Evolutionary conservation across 2,797 vertebrate genomes (phyloP), one percentile per base, ranked within the genome.

Genomic region (Argentina silus): DNA sequence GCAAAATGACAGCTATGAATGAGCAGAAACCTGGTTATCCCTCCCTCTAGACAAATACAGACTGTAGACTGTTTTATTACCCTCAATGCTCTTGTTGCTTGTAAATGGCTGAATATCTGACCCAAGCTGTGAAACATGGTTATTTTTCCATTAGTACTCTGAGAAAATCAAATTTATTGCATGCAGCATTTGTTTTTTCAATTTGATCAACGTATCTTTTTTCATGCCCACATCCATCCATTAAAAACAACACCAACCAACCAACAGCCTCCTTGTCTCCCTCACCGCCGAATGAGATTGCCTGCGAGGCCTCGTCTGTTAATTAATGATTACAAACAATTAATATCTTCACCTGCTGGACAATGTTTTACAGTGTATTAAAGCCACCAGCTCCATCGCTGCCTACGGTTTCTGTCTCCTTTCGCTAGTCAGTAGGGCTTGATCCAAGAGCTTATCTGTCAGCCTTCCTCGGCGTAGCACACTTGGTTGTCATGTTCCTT

Each of bases 281-380:
- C 63, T 71, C 53, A 53, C 53, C 36, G 45, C 62, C 36, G 62
- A 48, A 45, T 68, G 2, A 69, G 67, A 75, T 62, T 73, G 57
- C 70, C 59, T 19, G 67, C 63, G 61, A n/a, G 45, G 66, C 47
- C 19, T n/a, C n/a, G n/a, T n/a, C n/a, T n/a, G n/a, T n/a, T n/a
- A n/a, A n/a, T n/a, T n/a, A n/a, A n/a, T n/a, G n/a, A n/a, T n/a
- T 59, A 66, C 51, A 57, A 27, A 43, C 61, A 68, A 55, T 78
- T 79, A 71, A 81, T 79, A 61, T 77, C 45, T 66, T 42, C 9
- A 71, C 63, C 72, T 73, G 72, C 63, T 69, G 74, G 61, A 51
- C 6, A 15, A 21, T 47, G 69, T 75, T 76, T 67, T 72, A n/a
- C n/a, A n/a, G n/a, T n/a, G n/a, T n/a, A n/a, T n/a, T n/a, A n/a